A percentile compares a stretch with the other conserved stretches of the same genome.
Conservation (phyloP, 92 coral and sea anemone species). For the Porites evermanni region DNA sequence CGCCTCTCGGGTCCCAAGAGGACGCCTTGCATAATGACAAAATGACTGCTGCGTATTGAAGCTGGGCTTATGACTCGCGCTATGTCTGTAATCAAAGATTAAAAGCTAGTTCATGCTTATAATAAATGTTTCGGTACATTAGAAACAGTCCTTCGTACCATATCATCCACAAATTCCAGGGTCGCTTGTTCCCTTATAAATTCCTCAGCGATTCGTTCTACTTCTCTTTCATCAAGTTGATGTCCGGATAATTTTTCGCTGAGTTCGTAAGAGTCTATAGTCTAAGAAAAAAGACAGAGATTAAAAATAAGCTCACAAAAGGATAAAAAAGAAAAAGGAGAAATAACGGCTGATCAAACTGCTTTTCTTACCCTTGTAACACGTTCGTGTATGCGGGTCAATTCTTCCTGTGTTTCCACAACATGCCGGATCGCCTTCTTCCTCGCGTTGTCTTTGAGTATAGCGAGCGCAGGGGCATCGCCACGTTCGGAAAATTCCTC, state of each 20-base stretch:
- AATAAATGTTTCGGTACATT: background rate
- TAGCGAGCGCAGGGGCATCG: constrained; percentile 93
- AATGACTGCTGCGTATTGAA: background rate
- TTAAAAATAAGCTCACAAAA: background rate
- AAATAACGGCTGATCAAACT: too few relatives aligned
- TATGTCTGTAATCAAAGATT: background rate
- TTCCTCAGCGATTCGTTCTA: constrained; percentile 85
- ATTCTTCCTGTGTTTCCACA: constrained; percentile 91
- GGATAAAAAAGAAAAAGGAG: background rate
- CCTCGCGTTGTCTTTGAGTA: constrained; percentile 85
- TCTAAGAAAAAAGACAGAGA: constrained; percentile 51
- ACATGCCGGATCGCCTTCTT: constrained; percentile 80
- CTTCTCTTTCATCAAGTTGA: constrained; percentile 75
- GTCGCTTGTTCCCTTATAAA: constrained; percentile 92
- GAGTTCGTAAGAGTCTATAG: constrained; percentile 94
- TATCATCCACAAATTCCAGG: constrained; percentile 95
- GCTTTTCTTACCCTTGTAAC: constrained; percentile 77
- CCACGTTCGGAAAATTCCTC: constrained; percentile 71
- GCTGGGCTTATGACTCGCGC: background rate
- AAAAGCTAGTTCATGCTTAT: constrained; percentile 11
- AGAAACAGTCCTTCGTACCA: constrained; percentile 61
- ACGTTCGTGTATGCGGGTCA: constrained; percentile 80
- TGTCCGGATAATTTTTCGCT: constrained; percentile 81
- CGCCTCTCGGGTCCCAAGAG: constrained; percentile 58
- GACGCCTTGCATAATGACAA: background rate